Evolutionary conservation across 2,113 vertebrate species (phyloP), one percentile per base, ranked within the genome.

Genomic region (Notechis scutatus): DNA sequence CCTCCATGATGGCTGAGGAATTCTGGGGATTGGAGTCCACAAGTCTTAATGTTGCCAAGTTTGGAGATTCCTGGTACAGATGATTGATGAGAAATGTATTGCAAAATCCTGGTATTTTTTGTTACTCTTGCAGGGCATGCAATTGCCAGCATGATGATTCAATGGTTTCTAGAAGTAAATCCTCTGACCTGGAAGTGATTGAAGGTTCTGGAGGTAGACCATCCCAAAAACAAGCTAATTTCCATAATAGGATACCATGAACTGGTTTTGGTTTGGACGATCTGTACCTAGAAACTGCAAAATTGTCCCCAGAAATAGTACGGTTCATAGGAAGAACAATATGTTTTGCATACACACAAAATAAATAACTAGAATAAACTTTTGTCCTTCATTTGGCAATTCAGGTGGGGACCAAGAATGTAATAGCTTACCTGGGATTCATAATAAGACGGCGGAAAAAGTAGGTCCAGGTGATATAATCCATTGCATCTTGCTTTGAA

Each of bases 381-480:
- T 34, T 81, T 81, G 34, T 39, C 18, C 20, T 81, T 81, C 74
- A 81, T 81, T 81, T 81, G 18, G 34, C 18, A 81, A 34, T 21
- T 42, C 74, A 81, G 15, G 4, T 39, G 3, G 7, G 34, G 34
- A 9, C 1, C 7, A 21, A 42, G 34, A 81, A 81, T 81, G 15
- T 42, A 69, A 95, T 26, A 42, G 47, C 97, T 96, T 95, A 99
- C 99, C 98, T 99, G 94, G 99, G 99, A 96, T 99, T 99, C 99
- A 99, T 99, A 96, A 99, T 97, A 95, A 99, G 98, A 74, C 99
- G 98, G 91, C 99, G 98, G 97, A 99, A 99, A 97, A 99, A 99
- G 93, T 99, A 99, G 0, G 99, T 99, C 99, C 99, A 99, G 87
- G 99, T 99, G 96, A 99, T 98, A 96, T 99, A 99, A 97, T 99